Conservation (phyloP, 1,140 invertebrate genomes). For the Atopsyche davidsoni region DNA sequence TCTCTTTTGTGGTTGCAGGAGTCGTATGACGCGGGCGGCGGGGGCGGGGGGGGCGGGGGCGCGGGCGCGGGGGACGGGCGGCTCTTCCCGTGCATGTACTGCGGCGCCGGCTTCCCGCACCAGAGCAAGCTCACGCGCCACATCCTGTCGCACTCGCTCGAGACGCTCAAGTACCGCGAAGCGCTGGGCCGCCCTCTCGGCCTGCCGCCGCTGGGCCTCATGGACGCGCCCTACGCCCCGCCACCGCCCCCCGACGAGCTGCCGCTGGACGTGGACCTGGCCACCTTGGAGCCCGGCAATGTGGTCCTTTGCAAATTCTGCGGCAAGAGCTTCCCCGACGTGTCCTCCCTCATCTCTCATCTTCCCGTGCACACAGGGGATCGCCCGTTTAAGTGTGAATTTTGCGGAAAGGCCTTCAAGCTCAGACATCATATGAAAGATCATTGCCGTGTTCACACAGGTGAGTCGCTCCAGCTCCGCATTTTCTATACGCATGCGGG, state of each 20-base stretch:
- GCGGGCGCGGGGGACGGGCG: slow-evolving; percentile 45
- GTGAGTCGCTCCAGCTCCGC: too few relatives aligned
- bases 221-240: slow-evolving; percentile 31
- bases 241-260: slow-evolving; percentile 45
- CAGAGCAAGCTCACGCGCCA: slow-evolving; percentile 84
- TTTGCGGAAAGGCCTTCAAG: slow-evolving; percentile 86
- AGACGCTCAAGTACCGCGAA: slow-evolving; percentile 77
- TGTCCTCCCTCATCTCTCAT: slow-evolving; percentile 76
- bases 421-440: slow-evolving; percentile 88
- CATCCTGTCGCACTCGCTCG: slow-evolving; percentile 79
- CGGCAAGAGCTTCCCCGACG: slow-evolving; percentile 83
- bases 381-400: slow-evolving; percentile 84
- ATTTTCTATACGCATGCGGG: not conserved
- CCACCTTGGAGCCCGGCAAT: slow-evolving; percentile 56
- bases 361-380: slow-evolving; percentile 84
- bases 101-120: slow-evolving; percentile 77
- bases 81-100: slow-evolving; percentile 77
- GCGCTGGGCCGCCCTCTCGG: slow-evolving; percentile 46
- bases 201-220: slow-evolving; percentile 13
- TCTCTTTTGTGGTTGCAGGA: slow-evolving; percentile 89
- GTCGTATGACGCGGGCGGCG: slow-evolving; percentile 61
- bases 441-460: slow-evolving; percentile 85
- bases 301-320: slow-evolving; percentile 85
- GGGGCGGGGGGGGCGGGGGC: slow-evolving; percentile 46
- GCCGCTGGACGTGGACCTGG: slow-evolving; percentile 49